These are phyloP conservation scores for Hirtodrosophila alboralis DNA, from an alignment of 2,888 invertebrate genomes.

Conservation along the genomic window DNA sequence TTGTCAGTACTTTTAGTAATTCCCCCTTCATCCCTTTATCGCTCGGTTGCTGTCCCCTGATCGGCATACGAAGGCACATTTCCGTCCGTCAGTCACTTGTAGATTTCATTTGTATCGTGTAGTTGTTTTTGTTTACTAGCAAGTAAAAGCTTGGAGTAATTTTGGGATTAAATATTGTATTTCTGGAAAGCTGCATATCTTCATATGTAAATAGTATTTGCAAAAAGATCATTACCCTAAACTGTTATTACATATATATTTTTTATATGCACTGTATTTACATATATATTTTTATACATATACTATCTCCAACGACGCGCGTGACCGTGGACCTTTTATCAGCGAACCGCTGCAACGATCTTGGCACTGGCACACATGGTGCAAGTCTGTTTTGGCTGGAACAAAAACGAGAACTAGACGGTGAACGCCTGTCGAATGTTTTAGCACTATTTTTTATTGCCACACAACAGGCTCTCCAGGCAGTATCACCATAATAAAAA, in stretches of 20 bases:
- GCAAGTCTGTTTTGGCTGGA: slow-evolving; percentile 71
- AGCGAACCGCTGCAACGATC: slow-evolving; percentile 57
- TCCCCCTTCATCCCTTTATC: slow-evolving; percentile 14
- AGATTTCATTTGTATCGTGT: slow-evolving; percentile 31
- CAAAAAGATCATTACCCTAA: slow-evolving; percentile 19
- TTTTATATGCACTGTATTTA: slow-evolving; percentile 22
- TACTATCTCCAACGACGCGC: slow-evolving; percentile 55
- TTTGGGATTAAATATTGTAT: slow-evolving; percentile 29
- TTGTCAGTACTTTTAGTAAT: slow-evolving; percentile 22
- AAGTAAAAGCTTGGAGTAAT: not conserved
- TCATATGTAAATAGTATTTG: no score
- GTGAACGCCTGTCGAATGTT: slow-evolving; percentile 75
- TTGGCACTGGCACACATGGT: slow-evolving; percentile 82
- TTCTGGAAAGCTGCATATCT: slow-evolving; percentile 14
- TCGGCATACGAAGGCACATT: slow-evolving; percentile 38
- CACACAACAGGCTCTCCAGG: slow-evolving; percentile 49
- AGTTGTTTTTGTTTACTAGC: no score
- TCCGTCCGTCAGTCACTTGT: slow-evolving; percentile 32
- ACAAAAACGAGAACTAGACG: slow-evolving; percentile 27
- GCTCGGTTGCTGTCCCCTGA: slow-evolving; percentile 13
- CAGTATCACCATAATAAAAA: slow-evolving; percentile 31
- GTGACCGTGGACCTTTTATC: slow-evolving; percentile 69
- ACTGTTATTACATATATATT: slow-evolving; percentile 23
- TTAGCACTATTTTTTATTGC: slow-evolving; percentile 81
- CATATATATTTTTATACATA: slow-evolving; percentile 17